phyloP scores from a whole-genome alignment of 2,797 vertebrate genomes.

The Leptatherina wallacei region DNA sequence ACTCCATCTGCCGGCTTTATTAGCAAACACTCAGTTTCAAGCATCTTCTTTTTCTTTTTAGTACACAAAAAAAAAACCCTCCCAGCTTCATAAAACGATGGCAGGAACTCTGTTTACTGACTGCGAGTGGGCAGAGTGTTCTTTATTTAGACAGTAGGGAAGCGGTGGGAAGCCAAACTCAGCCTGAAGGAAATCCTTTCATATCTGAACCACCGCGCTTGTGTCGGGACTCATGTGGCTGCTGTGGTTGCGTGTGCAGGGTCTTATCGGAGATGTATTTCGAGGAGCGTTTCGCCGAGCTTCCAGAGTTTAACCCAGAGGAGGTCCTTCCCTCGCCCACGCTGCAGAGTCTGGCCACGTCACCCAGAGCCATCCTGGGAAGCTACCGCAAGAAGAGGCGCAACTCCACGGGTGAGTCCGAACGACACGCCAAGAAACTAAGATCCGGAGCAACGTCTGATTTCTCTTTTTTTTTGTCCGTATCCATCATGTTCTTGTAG shows the following conservation, averaged over 20 bases:
- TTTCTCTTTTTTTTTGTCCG: not conserved
- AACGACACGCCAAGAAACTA: not conserved
- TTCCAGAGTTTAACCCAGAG: conserved; percentile 92
- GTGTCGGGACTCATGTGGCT: conserved; percentile 1
- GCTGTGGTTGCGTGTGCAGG: conserved; percentile 70
- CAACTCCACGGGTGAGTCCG: conserved; percentile 88
- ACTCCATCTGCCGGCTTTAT: conserved; percentile 33
- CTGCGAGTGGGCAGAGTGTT: conserved; percentile 54
- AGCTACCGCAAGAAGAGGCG: conserved; percentile 93
- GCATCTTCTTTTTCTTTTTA: conserved; percentile 41
- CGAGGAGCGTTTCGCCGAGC: conserved; percentile 92
- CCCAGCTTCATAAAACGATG: conserved; percentile 24
- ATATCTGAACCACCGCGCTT: conserved; percentile 6
- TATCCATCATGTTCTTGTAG: conserved; percentile 60
- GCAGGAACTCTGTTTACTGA: conserved; percentile 53
- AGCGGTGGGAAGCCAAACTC: conserved; percentile 40
- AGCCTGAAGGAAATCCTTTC: conserved; percentile 4
- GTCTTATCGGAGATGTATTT: conserved; percentile 90
- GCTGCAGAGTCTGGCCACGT: conserved; percentile 92
- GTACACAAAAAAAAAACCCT: conserved; percentile 27
- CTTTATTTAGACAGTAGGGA: conserved; percentile 51
- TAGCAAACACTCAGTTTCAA: conserved; percentile 25
- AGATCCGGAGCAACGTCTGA: not conserved
- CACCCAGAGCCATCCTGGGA: conserved; percentile 91
- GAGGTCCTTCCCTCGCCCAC: conserved; percentile 93